Evolutionary conservation across 2,888 invertebrate species (phyloP).

Genomic region (Diarsia rubi): DNA sequence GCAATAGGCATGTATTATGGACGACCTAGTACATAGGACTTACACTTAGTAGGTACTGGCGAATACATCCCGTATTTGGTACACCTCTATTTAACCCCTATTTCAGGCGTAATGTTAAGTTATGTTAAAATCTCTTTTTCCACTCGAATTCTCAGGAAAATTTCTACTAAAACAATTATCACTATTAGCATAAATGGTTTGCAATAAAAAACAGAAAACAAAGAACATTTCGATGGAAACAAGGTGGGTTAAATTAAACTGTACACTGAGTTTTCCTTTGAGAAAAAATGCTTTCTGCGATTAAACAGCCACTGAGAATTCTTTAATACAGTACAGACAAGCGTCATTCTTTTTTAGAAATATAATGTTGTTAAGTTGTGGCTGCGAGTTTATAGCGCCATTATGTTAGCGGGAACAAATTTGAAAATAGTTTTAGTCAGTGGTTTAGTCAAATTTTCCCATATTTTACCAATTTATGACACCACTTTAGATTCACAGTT

Average conservation of each 20-base stretch:
- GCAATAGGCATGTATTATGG: too few species aligned
- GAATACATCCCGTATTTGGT: too few species aligned
- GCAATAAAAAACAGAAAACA: constrained; percentile 49
- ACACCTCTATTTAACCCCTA: too few species aligned
- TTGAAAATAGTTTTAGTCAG: constrained; percentile 33
- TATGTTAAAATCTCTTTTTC: background rate
- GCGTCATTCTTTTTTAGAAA: constrained; percentile 34
- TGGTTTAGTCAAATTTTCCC: background rate
- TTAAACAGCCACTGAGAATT: constrained; percentile 53
- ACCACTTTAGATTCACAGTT: constrained; percentile 8
- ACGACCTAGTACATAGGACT: too few species aligned
- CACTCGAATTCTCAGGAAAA: constrained; percentile 1
- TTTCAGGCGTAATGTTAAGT: too few species aligned
- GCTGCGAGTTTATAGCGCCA: constrained; percentile 17
- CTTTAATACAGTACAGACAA: constrained; percentile 50
- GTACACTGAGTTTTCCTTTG: constrained; percentile 53
- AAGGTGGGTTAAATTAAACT: constrained; percentile 58
- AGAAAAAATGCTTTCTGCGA: constrained; percentile 62
- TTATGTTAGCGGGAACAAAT: constrained; percentile 19
- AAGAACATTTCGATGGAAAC: constrained; percentile 52
- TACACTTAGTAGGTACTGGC: too few species aligned
- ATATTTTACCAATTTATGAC: constrained; percentile 43
- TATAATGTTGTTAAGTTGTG: constrained; percentile 34
- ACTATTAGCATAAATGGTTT: constrained; percentile 50
- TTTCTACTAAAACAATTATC: constrained; percentile 46